Percentiles rank a stretch among this genome's conserved stretches.
These are phyloP conservation scores for Limnodromus scolopaceus DNA, from an alignment of 2,797 vertebrate genomes.

Conservation along the genomic window DNA sequence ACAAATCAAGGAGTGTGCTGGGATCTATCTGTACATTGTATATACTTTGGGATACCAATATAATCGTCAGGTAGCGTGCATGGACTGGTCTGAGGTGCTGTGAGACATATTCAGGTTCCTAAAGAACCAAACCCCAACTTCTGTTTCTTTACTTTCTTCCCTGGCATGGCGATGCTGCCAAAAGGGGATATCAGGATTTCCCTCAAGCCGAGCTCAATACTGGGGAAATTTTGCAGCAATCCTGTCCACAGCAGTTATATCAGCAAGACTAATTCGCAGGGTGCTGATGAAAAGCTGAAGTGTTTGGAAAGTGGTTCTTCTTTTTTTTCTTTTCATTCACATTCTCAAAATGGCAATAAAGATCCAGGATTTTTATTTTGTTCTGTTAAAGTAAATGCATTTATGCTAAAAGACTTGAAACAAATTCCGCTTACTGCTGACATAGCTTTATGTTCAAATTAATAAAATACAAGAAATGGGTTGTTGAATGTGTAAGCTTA, in stretches of 20 bases:
- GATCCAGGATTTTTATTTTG: neutral
- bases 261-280: neutral
- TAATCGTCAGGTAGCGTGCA: neutral
- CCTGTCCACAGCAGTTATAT: neutral
- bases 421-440: neutral
- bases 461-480: neutral
- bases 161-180: neutral
- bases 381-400: neutral
- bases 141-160: neutral
- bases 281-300: neutral
- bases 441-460: neutral
- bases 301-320: neutral
- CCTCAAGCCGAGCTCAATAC: neutral
- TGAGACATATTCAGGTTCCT: neutral
- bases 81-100: neutral
- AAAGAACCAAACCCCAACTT: neutral
- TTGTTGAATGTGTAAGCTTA: neutral
- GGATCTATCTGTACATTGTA: neutral
- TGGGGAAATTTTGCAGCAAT: neutral
- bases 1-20: neutral
- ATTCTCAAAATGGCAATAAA: neutral
- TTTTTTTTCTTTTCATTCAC: neutral
- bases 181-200: neutral
- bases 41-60: accelerated
- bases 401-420: neutral